Conservation (phyloP, 2,888 invertebrate species). For the Sericinus montela region DNA sequence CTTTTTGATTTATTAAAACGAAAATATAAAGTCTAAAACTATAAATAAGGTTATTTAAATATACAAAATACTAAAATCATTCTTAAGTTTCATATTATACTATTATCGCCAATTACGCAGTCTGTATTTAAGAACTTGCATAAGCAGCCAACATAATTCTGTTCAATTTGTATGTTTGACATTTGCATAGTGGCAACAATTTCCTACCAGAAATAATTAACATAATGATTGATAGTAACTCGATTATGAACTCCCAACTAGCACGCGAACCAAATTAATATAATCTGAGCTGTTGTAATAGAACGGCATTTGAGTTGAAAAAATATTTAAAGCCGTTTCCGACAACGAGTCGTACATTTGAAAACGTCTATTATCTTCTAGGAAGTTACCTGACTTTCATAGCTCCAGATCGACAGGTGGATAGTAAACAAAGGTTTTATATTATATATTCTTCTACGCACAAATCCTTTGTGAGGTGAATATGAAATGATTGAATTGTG, state of each 20-base stretch:
- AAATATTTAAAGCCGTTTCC: conserved; percentile 1
- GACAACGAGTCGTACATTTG: conserved; percentile 1
- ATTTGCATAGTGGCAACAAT: conserved; percentile 12
- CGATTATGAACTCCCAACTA: conserved; percentile 14
- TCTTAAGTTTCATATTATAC: too few species aligned
- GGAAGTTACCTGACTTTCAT: conserved; percentile 12
- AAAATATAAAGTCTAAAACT: too few species aligned
- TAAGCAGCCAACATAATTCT: too few species aligned
- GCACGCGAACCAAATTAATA: conserved; percentile 7
- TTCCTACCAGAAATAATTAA: conserved; percentile 14
- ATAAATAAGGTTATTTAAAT: too few species aligned
- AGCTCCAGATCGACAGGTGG: conserved; percentile 3
- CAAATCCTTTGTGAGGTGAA: conserved; percentile 9
- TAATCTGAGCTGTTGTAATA: conserved; percentile 4
- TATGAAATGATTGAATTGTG: conserved; percentile 8
- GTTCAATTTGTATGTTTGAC: not conserved
- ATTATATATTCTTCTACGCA: conserved; percentile 3
- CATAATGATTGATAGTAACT: conserved; percentile 13
- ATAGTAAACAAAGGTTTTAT: conserved; percentile 2
- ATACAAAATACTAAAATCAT: too few species aligned
- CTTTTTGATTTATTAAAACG: too few species aligned
- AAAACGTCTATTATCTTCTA: conserved; percentile 4
- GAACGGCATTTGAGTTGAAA: conserved; percentile 7
- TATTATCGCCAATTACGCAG: too few species aligned
- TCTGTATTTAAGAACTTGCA: too few species aligned